phyloP scores from a whole-genome alignment of 2,113 vertebrate genomes.

The Ailurus styani region DNA sequence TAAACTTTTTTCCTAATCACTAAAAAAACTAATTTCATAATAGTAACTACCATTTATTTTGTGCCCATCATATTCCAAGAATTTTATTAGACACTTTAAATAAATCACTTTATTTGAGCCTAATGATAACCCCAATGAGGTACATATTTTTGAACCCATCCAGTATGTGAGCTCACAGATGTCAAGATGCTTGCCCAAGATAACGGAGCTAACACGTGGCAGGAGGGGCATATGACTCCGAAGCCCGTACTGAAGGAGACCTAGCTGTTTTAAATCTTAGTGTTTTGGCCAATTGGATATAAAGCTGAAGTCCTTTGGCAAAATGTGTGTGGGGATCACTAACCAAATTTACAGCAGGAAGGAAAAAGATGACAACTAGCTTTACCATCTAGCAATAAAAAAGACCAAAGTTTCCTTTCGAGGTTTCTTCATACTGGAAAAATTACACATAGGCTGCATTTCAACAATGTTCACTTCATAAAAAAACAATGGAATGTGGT shows the following conservation, averaged over 20 bases:
- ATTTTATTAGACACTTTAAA: background rate
- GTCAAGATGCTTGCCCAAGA: background rate
- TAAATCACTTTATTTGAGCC: background rate
- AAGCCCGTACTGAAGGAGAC: background rate
- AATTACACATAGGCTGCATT: background rate
- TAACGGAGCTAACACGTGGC: too few relatives aligned
- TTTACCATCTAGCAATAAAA: background rate
- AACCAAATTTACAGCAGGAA: background rate
- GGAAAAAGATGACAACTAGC: background rate
- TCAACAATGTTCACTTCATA: background rate
- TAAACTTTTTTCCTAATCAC: background rate
- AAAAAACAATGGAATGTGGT: background rate
- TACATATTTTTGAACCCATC: background rate
- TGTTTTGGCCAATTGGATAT: background rate
- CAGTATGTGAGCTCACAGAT: background rate
- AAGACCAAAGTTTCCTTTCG: background rate
- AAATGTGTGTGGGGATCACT: background rate
- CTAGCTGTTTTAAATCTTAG: background rate
- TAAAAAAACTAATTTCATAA: background rate
- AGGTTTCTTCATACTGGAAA: background rate
- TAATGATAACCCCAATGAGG: background rate
- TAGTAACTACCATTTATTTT: background rate
- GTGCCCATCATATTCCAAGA: background rate
- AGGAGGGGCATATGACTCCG: rapidly evolving
- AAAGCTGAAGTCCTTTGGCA: background rate